phyloP scores from a whole-genome alignment of 2,888 invertebrate species.

The Leptopilina syphax region DNA sequence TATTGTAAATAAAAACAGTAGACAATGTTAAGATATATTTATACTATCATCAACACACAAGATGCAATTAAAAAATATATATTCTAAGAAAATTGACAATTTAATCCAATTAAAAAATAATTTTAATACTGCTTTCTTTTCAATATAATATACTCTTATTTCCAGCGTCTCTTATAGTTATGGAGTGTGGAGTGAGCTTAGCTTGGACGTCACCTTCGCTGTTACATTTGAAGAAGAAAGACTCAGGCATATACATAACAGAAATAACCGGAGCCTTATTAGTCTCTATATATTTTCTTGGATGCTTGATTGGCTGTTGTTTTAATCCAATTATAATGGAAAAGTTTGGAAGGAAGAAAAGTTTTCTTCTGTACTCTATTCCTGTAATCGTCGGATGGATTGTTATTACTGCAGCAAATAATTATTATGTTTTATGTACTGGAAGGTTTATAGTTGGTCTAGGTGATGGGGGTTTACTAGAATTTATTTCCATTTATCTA shows the following conservation, averaged over 20 bases:
- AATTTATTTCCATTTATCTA: conserved; percentile 3
- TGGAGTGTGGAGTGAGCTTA: conserved; percentile 24
- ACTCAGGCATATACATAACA: conserved; percentile 6
- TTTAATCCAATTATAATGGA: conserved; percentile 8
- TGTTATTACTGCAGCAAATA: neutral
- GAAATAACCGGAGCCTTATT: conserved; percentile 6
- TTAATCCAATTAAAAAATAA: too few species aligned
- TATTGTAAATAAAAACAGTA: too few species aligned
- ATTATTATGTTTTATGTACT: neutral
- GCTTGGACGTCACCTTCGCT: conserved; percentile 31
- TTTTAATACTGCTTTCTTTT: neutral
- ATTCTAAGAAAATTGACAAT: too few species aligned
- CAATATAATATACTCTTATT: neutral
- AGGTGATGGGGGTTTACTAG: conserved; percentile 17
- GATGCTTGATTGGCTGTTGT: neutral
- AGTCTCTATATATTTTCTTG: neutral
- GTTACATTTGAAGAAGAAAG: conserved; percentile 6
- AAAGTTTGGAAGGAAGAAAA: conserved; percentile 10
- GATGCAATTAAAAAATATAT: too few species aligned
- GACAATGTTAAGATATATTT: too few species aligned
- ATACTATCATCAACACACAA: too few species aligned
- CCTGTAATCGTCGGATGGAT: neutral
- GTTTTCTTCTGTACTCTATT: neutral
- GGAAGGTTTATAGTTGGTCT: neutral
- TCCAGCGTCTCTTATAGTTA: neutral